Conservation (phyloP, 2,113 vertebrate species). For the Semicossyphus pulcher region DNA sequence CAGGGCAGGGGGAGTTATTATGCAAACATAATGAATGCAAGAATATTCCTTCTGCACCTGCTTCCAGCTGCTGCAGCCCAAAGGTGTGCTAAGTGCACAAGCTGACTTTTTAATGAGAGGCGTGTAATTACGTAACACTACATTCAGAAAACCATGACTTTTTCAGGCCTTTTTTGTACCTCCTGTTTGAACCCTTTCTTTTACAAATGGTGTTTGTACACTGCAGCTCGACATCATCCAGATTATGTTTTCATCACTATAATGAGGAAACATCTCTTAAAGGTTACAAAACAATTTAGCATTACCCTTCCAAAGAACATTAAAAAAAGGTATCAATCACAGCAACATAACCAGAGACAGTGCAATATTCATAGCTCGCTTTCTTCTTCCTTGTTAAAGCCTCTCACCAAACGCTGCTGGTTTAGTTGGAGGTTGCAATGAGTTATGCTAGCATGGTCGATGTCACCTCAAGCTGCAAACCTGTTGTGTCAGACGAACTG, state of each 20-base stretch:
- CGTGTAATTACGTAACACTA: too few species aligned
- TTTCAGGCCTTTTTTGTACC: constrained; percentile 13
- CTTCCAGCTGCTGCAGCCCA: constrained; percentile 21
- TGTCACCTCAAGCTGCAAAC: not conserved
- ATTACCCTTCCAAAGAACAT: not conserved
- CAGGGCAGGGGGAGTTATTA: constrained; percentile 16
- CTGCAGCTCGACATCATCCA: too few species aligned
- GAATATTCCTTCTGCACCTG: not conserved
- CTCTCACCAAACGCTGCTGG: too few species aligned
- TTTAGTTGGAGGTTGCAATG: not conserved
- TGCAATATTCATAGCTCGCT: not conserved
- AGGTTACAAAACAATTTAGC: not conserved
- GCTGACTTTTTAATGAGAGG: constrained; percentile 54
- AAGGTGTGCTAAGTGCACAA: constrained; percentile 5
- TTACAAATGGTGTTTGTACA: too few species aligned
- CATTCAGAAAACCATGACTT: constrained; percentile 3
- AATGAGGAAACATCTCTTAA: not conserved
- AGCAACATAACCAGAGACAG: not conserved
- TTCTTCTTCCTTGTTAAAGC: not conserved
- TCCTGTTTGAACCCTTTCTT: too few species aligned
- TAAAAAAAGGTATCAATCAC: too few species aligned
- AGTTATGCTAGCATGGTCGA: not conserved
- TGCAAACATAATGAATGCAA: constrained; percentile 39
- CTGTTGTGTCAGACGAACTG: too few species aligned
- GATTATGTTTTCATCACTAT: too few species aligned